Evolutionary conservation across 1,140 invertebrate species (phyloP).

Genomic region (Drosophila oshimai): DNA sequence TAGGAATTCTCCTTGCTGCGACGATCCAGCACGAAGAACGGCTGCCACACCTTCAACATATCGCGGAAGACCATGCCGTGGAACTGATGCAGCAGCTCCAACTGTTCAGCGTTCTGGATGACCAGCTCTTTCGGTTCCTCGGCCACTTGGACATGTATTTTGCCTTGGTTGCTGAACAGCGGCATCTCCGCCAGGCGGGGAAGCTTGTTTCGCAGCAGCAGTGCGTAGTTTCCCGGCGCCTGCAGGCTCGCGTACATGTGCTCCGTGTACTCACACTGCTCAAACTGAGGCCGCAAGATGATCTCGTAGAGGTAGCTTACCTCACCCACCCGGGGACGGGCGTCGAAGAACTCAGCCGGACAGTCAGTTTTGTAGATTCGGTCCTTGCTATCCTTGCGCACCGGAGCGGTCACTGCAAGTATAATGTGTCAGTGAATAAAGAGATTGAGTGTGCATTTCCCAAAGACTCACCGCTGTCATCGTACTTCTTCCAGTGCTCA

Average conservation of each 20-base stretch:
- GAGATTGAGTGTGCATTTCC: not conserved
- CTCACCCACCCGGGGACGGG: conserved; percentile 54
- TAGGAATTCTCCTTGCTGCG: conserved; percentile 86
- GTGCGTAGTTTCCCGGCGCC: conserved; percentile 83
- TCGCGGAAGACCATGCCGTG: conserved; percentile 87
- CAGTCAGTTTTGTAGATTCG: conserved; percentile 28
- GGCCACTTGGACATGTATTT: conserved; percentile 86
- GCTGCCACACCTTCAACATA: conserved; percentile 90
- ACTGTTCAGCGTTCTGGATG: conserved; percentile 85
- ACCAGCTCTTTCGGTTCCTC: conserved; percentile 84
- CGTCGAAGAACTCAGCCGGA: conserved; percentile 54
- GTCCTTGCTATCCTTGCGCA: not conserved
- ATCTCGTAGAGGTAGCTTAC: conserved; percentile 67
- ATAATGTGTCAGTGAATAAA: not conserved
- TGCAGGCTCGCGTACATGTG: conserved; percentile 78
- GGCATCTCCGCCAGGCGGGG: conserved; percentile 89
- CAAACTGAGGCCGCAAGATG: conserved; percentile 39
- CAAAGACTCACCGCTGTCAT: conserved; percentile 77
- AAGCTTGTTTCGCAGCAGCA: conserved; percentile 85
- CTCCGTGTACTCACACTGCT: conserved; percentile 37
- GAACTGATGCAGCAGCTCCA: conserved; percentile 83
- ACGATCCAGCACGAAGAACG: conserved; percentile 89
- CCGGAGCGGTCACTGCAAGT: conserved; percentile 16
- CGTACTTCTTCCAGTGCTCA: conserved; percentile 84
- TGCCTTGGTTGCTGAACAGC: conserved; percentile 92